phyloP scores from a whole-genome alignment of 30 jellyfish, hydroid and myxozoan genomes.

The Cassiopea xamachana region DNA sequence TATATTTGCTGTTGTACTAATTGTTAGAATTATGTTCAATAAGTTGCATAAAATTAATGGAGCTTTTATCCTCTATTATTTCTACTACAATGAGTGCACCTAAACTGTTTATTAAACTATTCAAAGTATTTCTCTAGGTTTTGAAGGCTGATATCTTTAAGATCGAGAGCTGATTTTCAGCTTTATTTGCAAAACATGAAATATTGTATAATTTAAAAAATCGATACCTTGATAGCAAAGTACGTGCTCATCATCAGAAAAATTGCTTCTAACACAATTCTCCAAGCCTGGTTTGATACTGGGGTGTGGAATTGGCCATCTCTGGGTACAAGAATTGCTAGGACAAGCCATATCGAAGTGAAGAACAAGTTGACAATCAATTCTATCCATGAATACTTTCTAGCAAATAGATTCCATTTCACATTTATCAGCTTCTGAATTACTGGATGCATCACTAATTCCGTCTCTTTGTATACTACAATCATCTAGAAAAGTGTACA shows the following conservation, averaged over 20 bases:
- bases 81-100: too few species aligned
- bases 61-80: too few species aligned
- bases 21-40: too few species aligned
- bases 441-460: constrained; percentile 88
- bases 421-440: constrained; percentile 76
- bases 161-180: too few species aligned
- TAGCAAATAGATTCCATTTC: constrained; percentile 86
- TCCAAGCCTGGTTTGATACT: constrained; percentile 64
- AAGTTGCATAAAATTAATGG: too few species aligned
- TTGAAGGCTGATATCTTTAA: too few species aligned
- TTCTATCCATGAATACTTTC: constrained; percentile 52
- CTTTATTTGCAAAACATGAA: too few species aligned
- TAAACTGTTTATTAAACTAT: too few species aligned
- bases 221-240: constrained; percentile 71
- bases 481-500: constrained; percentile 54
- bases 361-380: constrained; percentile 61
- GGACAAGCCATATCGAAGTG: constrained; percentile 69
- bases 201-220: too few species aligned
- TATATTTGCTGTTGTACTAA: not conserved
- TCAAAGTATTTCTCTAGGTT: too few species aligned
- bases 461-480: constrained; percentile 73
- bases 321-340: constrained; percentile 68
- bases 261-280: constrained; percentile 82
- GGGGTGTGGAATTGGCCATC: constrained; percentile 82
- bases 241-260: constrained; percentile 64